Base-by-base conservation (phyloP, 2,797 vertebrate species). In the Myotis pilosus region DNA sequence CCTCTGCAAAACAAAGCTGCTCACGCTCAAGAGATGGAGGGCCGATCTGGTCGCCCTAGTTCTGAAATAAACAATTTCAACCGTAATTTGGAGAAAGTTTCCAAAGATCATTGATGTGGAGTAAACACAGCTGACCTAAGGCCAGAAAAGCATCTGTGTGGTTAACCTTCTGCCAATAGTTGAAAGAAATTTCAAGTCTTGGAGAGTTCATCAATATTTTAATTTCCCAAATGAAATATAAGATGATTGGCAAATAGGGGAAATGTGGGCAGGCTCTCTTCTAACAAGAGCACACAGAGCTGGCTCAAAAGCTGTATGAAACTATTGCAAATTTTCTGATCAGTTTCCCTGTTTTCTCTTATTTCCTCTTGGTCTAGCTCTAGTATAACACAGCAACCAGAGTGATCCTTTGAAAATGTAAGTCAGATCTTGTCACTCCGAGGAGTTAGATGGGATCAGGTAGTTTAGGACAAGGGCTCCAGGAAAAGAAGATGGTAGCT, bases 61-160 rank as follows among this genome's bases (percentile, higher is more conserved):
- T 92, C 41, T n/a, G 72, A 95, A 96, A 85, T 87, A 91, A 95
- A 91, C 76, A 88, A 62, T 87, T 86, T 68, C 78, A 95, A 79
- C 16, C 38, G 76, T 9, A 64, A 85, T 96, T 85, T 75, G 71
- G 80, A 41, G 64, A 38, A 91, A 87, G 76, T 89, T 87, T 86
- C 64, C 85, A 68, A 76, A 95, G 66, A 87, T 79, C 80, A 69
- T 30, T 36, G 60, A 64, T 82, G 68, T 51, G 80, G 69, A 72
- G 75, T 79, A 92, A 95, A 83, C 38, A 64, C 68, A 80, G 49
- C 25, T 85, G 68, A 91, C 19, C 68, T 2, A 23, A 89, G 25
- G 55, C 33, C 53, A 47, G n/a, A 38, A 95, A 89, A 76, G 11
- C 55, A 92, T 80, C 53, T 89, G 84, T 41, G 41, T 38, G 75